Evolutionary conservation across 2,888 invertebrate species (phyloP).

Genomic region (Dryomyza anilis): DNA sequence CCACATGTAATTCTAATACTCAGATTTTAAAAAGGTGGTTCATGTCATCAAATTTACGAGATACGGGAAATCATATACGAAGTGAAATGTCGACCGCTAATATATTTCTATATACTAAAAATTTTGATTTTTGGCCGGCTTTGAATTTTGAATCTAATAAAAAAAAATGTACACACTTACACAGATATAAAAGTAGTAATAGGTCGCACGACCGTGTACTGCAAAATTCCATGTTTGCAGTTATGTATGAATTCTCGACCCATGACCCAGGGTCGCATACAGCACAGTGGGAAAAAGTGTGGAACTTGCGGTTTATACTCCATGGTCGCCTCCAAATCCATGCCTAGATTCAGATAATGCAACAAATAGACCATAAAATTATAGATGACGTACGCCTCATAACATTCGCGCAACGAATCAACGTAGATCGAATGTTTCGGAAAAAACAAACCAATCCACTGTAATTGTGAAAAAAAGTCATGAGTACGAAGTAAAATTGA

Average conservation of each 20-base stretch:
- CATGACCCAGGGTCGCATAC: slow-evolving; percentile 91
- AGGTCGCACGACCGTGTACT: slow-evolving; percentile 91
- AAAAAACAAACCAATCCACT: slow-evolving; percentile 75
- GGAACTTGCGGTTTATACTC: slow-evolving; percentile 81
- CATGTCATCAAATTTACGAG: no score
- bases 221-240: slow-evolving; percentile 95
- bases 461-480: slow-evolving; percentile 14
- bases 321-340: slow-evolving; percentile 81
- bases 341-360: slow-evolving; percentile 86
- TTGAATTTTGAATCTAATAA: neutral
- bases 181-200: slow-evolving; percentile 88
- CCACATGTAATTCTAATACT: no score
- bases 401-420: slow-evolving; percentile 92
- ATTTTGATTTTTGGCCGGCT: no score
- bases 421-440: slow-evolving; percentile 89
- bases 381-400: slow-evolving; percentile 97
- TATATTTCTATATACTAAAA: no score
- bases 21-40: no score
- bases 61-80: no score
- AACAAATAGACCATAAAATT: slow-evolving; percentile 95
- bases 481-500: neutral
- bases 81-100: no score
- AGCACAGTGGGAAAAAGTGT: slow-evolving; percentile 91
- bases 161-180: slow-evolving; percentile 65
- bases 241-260: slow-evolving; percentile 90